These are phyloP conservation scores for Tarsius wallacei DNA, from an alignment of 2,797 vertebrate species.

Conservation along the genomic window DNA sequence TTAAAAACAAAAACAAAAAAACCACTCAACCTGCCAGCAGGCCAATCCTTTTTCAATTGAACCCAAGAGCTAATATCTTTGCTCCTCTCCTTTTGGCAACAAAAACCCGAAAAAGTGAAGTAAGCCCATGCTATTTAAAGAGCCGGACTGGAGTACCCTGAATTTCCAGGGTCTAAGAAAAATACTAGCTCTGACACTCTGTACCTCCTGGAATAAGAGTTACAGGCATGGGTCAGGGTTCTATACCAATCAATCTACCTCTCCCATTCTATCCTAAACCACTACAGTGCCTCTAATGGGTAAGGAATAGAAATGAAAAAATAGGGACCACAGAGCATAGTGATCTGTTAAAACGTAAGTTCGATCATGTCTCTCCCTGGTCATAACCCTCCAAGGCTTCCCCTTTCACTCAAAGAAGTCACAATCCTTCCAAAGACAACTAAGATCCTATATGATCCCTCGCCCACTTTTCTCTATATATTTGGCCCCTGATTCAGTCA, in stretches of 20 bases:
- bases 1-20: conserved; percentile 18
- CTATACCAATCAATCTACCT: neutral
- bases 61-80: conserved; percentile 67
- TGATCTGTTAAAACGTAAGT: neutral
- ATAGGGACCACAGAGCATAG: neutral
- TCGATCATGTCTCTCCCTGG: neutral
- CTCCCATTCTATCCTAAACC: neutral
- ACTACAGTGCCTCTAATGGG: neutral
- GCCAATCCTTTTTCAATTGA: conserved; percentile 51
- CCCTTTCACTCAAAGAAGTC: neutral
- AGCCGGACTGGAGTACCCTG: neutral
- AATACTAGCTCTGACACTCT: neutral
- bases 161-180: conserved; percentile 24
- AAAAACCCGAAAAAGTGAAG: conserved; percentile 72
- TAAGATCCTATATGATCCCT: neutral
- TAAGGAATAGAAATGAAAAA: conserved; percentile 1
- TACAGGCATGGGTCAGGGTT: neutral
- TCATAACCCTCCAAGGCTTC: neutral
- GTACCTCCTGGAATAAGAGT: neutral
- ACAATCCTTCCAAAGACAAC: neutral
- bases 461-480: neutral
- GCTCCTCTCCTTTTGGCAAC: conserved; percentile 74
- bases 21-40: conserved; percentile 23
- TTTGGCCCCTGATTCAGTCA: neutral
- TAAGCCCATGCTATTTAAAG: conserved; percentile 55